Evolutionary conservation across 2,113 vertebrate genomes (phyloP).

Genomic region (Sander lucioperca): DNA sequence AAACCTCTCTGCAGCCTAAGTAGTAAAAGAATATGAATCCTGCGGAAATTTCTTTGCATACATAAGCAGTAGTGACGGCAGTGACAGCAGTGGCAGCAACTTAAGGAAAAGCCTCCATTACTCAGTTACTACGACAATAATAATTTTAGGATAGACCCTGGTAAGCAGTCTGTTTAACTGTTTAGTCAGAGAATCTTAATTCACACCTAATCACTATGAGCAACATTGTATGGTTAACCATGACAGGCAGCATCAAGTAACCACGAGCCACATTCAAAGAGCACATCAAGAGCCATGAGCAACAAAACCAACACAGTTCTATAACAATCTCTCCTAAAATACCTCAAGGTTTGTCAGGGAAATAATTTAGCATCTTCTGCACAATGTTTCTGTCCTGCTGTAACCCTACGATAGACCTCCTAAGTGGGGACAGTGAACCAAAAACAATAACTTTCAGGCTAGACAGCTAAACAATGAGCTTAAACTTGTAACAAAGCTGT

Average conservation of each 20-base stretch:
- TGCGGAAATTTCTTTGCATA: constrained; percentile 20
- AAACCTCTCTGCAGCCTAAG: constrained; percentile 4
- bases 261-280: background rate
- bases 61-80: background rate
- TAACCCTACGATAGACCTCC: background rate
- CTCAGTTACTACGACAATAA: constrained; percentile 12
- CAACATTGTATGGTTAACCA: background rate
- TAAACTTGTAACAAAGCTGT: background rate
- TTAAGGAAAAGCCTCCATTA: constrained; percentile 17
- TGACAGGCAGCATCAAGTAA: background rate
- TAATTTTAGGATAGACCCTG: constrained; percentile 7
- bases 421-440: background rate
- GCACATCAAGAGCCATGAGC: background rate
- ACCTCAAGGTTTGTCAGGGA: constrained; percentile 24
- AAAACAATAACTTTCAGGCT: background rate
- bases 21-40: constrained; percentile 36
- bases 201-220: background rate
- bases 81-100: constrained; percentile 11
- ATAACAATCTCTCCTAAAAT: constrained; percentile 12
- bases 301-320: background rate
- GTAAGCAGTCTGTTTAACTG: background rate
- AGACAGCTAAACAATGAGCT: background rate
- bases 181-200: constrained; percentile 15
- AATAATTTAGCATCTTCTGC: constrained; percentile 57
- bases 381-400: constrained; percentile 23